Percentiles rank a stretch among this genome's conserved stretches.
Conservation (phyloP, 2,113 vertebrate genomes). For the Thermophis baileyi region DNA sequence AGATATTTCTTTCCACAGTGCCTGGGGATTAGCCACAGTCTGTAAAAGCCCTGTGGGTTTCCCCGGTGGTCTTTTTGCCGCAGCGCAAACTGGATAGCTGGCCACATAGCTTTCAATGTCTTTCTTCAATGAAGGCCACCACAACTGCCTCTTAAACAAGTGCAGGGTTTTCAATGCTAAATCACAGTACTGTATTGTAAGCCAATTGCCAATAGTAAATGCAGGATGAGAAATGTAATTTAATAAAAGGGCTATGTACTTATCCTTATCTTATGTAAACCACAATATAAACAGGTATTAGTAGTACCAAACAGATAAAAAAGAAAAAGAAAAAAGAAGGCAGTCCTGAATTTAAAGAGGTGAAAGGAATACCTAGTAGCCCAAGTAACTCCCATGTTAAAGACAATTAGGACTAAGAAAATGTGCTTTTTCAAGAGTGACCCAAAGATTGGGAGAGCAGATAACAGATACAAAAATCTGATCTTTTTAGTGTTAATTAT, state of each 20-base stretch:
- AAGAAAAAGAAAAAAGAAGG: background rate
- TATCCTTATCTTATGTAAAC: background rate
- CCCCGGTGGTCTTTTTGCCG: no score
- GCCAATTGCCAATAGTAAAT: background rate
- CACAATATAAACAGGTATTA: background rate
- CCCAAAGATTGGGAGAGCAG: background rate
- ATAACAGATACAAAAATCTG: background rate
- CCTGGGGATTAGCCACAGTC: no score
- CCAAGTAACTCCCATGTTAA: background rate
- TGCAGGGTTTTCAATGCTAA: no score
- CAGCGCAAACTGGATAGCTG: no score
- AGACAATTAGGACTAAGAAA: background rate
- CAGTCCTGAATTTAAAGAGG: background rate
- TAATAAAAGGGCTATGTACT: background rate
- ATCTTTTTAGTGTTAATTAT: background rate
- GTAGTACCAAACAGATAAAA: background rate
- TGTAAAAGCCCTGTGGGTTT: no score
- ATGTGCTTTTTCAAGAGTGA: background rate
- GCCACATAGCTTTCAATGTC: no score
- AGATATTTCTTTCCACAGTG: no score
- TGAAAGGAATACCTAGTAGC: background rate
- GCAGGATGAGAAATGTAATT: background rate
- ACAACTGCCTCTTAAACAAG: no score
- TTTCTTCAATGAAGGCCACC: no score
- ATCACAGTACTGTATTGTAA: background rate